phyloP scores from a whole-genome alignment of 2,113 vertebrate species.

The Scopus umbretta region DNA sequence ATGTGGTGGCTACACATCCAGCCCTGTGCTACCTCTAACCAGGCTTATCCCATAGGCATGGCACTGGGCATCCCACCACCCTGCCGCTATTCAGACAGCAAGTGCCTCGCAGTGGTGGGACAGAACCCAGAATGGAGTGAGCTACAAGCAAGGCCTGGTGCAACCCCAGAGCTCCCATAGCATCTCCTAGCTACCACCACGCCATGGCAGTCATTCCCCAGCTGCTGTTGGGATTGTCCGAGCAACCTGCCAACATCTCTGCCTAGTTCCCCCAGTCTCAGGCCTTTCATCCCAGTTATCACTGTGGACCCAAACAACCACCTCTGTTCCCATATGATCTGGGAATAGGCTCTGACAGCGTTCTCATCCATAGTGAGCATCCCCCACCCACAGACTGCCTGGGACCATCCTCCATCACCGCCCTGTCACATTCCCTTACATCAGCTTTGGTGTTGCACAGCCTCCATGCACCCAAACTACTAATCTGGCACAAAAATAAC shows the following conservation, averaged over 20 bases:
- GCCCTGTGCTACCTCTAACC: not conserved
- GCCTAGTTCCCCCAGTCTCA: not conserved
- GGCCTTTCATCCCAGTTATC: not conserved
- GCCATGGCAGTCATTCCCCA: not conserved
- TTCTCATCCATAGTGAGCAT: not conserved
- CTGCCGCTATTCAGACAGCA: not conserved
- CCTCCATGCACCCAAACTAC: not conserved
- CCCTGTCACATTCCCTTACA: rapidly evolving
- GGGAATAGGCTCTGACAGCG: not conserved
- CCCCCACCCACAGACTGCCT: not conserved
- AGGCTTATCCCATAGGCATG: not conserved
- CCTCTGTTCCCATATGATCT: not conserved
- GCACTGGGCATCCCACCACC: not conserved
- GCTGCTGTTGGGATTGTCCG: not conserved
- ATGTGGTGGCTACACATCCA: not conserved
- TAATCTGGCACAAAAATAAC: not conserved
- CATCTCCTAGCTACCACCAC: not conserved
- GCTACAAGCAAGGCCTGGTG: not conserved
- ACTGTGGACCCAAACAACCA: not conserved
- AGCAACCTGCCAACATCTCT: not conserved
- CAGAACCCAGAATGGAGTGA: not conserved
- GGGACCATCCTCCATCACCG: not conserved
- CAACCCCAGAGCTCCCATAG: not conserved
- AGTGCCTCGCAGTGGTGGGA: rapidly evolving
- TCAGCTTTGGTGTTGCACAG: not conserved